Conservation (phyloP, 2,113 vertebrate species). For the Tetraodon nigroviridis region DNA sequence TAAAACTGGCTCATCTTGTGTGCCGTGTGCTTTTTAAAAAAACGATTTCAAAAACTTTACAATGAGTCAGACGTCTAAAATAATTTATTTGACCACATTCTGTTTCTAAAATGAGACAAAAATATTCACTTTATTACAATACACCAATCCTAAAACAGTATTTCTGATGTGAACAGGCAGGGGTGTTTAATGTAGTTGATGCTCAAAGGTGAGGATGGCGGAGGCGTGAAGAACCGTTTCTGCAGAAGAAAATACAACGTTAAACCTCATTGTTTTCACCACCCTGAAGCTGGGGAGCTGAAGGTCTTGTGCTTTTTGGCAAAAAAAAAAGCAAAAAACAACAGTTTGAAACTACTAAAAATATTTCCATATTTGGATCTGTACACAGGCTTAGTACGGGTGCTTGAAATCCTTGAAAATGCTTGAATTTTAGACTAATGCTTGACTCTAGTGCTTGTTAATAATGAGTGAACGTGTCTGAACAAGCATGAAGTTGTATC, state of each 20-base stretch:
- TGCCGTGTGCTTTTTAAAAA: slow-evolving; percentile 27
- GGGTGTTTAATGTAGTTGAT: slow-evolving; percentile 25
- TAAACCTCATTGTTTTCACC: not conserved
- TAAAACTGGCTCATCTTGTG: slow-evolving; percentile 52
- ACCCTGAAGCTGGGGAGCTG: too few relatives aligned
- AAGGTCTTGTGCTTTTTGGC: not conserved
- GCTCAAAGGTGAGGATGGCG: slow-evolving; percentile 9
- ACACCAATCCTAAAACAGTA: slow-evolving; percentile 36
- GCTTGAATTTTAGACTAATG: too few relatives aligned
- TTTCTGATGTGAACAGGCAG: slow-evolving; percentile 57
- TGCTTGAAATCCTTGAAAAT: too few relatives aligned
- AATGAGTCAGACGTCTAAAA: slow-evolving; percentile 18
- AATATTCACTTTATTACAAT: slow-evolving; percentile 39
- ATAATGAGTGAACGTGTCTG: too few relatives aligned
- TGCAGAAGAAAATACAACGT: not conserved
- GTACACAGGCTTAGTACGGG: too few relatives aligned
- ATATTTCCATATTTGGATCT: too few relatives aligned
- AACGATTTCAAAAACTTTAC: not conserved
- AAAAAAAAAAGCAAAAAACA: not conserved
- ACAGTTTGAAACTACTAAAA: too few relatives aligned
- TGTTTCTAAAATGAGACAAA: slow-evolving; percentile 39
- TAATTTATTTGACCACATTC: slow-evolving; percentile 51
- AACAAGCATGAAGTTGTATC: too few relatives aligned
- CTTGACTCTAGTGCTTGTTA: too few relatives aligned
- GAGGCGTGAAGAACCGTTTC: not conserved